Evolutionary conservation across 2,797 vertebrate species (phyloP).

Genomic region (Nyctibius grandis): DNA sequence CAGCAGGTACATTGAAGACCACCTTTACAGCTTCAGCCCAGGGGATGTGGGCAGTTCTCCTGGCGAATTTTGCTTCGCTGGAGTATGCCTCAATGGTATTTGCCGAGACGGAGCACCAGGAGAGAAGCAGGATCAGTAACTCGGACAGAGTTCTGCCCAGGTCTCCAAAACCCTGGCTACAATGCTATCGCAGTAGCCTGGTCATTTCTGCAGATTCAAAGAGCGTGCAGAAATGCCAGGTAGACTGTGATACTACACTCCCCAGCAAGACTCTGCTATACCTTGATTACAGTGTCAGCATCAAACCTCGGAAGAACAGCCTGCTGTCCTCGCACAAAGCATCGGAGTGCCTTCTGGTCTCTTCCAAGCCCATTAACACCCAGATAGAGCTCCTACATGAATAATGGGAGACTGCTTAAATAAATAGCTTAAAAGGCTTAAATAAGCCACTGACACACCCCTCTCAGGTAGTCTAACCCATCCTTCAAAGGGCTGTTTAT

Average conservation of each 20-base stretch:
- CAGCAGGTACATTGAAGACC: not conserved
- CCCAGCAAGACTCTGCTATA: not conserved
- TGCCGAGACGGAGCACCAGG: not conserved
- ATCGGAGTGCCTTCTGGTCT: not conserved
- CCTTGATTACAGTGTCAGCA: not conserved
- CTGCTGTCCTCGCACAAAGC: not conserved
- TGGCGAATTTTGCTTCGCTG: not conserved
- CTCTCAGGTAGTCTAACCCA: not conserved
- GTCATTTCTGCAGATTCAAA: not conserved
- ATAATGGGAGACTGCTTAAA: not conserved
- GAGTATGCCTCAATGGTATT: not conserved
- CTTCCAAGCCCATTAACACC: fast-evolving
- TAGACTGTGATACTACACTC: not conserved
- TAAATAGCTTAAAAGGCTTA: not conserved
- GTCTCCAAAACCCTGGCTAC: not conserved
- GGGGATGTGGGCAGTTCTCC: not conserved
- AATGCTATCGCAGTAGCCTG: fast-evolving
- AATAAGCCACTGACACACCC: not conserved
- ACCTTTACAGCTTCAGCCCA: not conserved
- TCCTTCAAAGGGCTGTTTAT: not conserved
- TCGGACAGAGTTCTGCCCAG: not conserved
- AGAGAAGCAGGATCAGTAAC: not conserved
- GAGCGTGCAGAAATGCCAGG: not conserved
- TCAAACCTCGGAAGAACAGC: not conserved
- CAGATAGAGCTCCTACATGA: not conserved